These are phyloP conservation scores for Bos taurus DNA, from an alignment of 2,113 vertebrate genomes.

Conservation along the genomic window DNA sequence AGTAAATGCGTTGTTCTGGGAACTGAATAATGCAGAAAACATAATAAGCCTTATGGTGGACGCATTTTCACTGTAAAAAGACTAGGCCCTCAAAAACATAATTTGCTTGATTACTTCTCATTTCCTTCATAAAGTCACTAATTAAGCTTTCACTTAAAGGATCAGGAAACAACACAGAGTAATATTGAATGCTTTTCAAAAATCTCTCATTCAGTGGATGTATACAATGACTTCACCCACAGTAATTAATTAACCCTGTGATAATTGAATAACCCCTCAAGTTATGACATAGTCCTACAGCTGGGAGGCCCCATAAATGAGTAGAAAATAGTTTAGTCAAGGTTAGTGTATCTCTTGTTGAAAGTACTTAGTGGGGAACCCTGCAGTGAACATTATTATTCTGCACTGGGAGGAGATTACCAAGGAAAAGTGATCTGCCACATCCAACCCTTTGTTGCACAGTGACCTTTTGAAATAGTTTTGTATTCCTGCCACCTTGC, in stretches of 20 bases:
- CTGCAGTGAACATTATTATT: not conserved
- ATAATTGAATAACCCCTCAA: not conserved
- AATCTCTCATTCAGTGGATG: constrained; percentile 37
- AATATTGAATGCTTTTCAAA: constrained; percentile 29
- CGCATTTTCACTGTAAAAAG: constrained; percentile 20
- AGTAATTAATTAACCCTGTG: constrained; percentile 5
- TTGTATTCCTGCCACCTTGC: not conserved
- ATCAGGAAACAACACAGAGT: not conserved
- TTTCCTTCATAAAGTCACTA: constrained; percentile 53
- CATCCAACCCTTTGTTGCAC: not conserved
- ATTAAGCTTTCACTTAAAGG: constrained; percentile 51
- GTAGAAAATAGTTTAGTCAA: not conserved
- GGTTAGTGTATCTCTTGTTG: not conserved
- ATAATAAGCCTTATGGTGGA: constrained; percentile 13
- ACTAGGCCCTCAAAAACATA: not conserved
- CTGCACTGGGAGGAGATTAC: not conserved
- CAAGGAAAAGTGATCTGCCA: not conserved
- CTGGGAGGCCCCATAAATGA: not conserved
- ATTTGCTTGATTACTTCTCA: constrained; percentile 51
- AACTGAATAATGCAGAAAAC: constrained; percentile 37
- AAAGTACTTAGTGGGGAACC: not conserved
- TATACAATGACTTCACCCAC: not conserved
- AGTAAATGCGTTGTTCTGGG: constrained; percentile 22
- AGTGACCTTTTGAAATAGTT: not conserved
- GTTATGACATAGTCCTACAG: not conserved